Base-by-base conservation (phyloP, 1,140 invertebrate species). In the Lamellibrachia luymesi region DNA sequence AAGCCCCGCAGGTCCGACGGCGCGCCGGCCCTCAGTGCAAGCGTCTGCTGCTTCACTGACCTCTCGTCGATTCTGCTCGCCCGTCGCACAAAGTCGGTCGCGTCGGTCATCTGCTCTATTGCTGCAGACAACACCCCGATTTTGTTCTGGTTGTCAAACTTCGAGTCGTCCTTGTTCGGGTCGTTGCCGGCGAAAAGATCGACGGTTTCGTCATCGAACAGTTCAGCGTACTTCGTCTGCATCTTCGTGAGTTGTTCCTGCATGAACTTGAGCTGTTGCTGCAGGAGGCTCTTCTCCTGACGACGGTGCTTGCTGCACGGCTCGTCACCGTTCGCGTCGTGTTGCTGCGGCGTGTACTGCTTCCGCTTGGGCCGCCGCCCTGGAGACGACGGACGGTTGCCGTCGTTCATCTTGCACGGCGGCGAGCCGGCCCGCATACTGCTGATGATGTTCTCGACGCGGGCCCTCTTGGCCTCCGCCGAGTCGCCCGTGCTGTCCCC, bases 311-410 rank as follows among this genome's bases (percentile, higher is more conserved):
- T 93, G 95, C 94, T 95, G 96, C 95, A 94, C 91, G 94, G 94
- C 93, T 94, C 92, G n/a, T 50, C 22, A 10, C 64, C 64, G 22
- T 92, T 94, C 2, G 95, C 92, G 91, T 98, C 98, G 95, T 99
- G 98, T 95, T 99, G 98, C 95, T 99, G 98, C 1, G 99, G 99
- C 95, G 99, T 98, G 95, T 99, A 99, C n/a, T 99, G 97, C 96
- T 99, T 99, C 49, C 99, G 97, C 96, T 99, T 99, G 96, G 99
- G 97, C 98, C 99, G 90, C 98, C 98, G 96, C 98, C 98, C 93
- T 95, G 92, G 92, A 92, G 94, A 90, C 92, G 90, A 92, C 92
- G 93, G 94, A 80, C 17, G 25, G 38, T 51, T 90, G 27, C 89
- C 92, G 90, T 49, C n/a, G n/a, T 22, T 93, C n/a, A 51, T 90